Percentiles rank a stretch among this genome's conserved stretches.
These are phyloP conservation scores for Pipistrellus pipistrellus DNA, from an alignment of 2,797 vertebrate genomes.

Conservation along the genomic window DNA sequence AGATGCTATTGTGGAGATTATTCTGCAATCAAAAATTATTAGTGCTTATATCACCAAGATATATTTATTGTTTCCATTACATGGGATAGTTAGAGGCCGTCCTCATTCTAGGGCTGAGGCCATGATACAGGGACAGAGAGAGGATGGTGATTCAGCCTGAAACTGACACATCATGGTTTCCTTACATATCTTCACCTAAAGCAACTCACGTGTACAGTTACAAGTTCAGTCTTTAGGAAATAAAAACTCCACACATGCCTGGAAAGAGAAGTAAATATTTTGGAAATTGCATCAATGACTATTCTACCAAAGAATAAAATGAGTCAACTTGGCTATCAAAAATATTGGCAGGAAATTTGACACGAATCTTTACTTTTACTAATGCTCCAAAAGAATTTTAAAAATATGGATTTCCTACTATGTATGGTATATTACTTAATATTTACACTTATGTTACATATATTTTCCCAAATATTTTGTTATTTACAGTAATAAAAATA, in stretches of 20 bases:
- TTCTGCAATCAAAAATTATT: neutral
- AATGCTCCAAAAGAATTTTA: constrained; percentile 29
- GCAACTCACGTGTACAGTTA: neutral
- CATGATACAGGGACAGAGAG: neutral
- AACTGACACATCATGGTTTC: neutral
- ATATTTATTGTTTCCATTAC: constrained; percentile 7
- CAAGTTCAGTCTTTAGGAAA: neutral
- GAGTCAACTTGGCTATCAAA: neutral
- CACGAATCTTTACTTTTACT: constrained; percentile 19
- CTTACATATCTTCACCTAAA: constrained; percentile 1
- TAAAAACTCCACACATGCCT: neutral
- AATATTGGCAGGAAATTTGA: constrained; percentile 46
- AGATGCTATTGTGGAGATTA: constrained; percentile 27
- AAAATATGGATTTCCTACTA: neutral
- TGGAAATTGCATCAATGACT: constrained; percentile 11
- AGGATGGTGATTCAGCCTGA: neutral
- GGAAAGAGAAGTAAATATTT: constrained; percentile 28
- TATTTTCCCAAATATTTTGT: neutral
- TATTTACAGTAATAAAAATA: constrained; percentile 3
- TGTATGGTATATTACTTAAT: neutral
- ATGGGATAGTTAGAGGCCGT: neutral
- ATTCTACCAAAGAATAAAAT: constrained; percentile 2
- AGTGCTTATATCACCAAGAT: neutral
- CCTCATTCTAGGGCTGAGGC: neutral
- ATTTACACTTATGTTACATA: neutral